Conservation (phyloP, 2,797 vertebrate species). For the Podarcis lilfordi region DNA sequence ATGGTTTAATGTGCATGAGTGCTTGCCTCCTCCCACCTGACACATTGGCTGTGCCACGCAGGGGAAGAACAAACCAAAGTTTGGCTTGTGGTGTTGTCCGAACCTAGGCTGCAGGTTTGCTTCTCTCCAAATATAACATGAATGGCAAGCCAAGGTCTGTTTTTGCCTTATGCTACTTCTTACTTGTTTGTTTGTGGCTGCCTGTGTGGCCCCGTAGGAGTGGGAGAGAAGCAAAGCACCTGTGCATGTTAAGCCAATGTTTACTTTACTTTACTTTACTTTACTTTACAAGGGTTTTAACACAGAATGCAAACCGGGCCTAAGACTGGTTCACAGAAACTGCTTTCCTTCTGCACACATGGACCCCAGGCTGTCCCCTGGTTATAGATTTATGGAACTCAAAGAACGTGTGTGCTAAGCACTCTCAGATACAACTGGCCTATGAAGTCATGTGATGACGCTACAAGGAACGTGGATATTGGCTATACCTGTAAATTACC, state of each 20-base stretch:
- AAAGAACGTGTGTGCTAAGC: neutral
- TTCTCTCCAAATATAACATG: no score
- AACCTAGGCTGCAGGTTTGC: no score
- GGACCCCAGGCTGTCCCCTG: neutral
- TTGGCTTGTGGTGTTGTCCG: no score
- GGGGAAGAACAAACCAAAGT: no score
- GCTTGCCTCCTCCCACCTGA: no score
- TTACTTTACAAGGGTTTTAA: neutral
- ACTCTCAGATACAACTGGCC: neutral
- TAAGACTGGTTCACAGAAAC: neutral
- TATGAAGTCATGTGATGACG: neutral
- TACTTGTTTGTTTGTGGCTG: no score
- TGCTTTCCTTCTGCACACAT: neutral
- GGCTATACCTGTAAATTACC: neutral
- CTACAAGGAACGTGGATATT: neutral
- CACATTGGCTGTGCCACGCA: no score
- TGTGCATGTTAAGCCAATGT: no score
- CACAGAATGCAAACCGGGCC: neutral
- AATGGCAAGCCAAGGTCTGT: no score
- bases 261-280: neutral
- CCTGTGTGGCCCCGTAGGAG: neutral
- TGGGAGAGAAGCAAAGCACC: neutral
- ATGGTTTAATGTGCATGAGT: no score
- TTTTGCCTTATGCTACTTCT: no score
- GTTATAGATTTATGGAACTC: neutral